A percentile compares a stretch with the other conserved stretches of the same genome.
Evolutionary conservation across 2,888 invertebrate genomes (phyloP).

Genomic region (Andrena hattorfiana): DNA sequence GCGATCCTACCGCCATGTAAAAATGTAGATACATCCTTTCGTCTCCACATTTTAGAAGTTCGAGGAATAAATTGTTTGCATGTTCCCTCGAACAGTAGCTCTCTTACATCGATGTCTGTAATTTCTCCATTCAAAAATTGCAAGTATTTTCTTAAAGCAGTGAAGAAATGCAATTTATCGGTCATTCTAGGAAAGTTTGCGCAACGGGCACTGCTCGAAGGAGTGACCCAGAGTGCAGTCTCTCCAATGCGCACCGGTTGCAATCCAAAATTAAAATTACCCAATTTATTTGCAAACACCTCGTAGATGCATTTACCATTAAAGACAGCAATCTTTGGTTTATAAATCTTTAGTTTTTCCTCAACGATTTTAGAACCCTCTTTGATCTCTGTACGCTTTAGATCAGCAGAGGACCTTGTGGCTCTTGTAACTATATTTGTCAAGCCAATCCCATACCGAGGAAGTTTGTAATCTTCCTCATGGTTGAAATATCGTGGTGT

Average conservation of each 20-base stretch:
- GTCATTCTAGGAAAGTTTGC: slow-evolving; percentile 82
- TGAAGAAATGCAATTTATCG: slow-evolving; percentile 82
- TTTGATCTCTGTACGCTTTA: slow-evolving; percentile 80
- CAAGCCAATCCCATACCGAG: slow-evolving; percentile 79
- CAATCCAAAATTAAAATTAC: slow-evolving; percentile 80
- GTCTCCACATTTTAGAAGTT: slow-evolving; percentile 82
- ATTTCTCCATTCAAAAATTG: slow-evolving; percentile 79
- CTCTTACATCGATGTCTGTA: slow-evolving; percentile 69
- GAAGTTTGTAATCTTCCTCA: slow-evolving; percentile 79
- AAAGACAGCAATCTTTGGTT: slow-evolving; percentile 82
- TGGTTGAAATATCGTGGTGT: slow-evolving; percentile 76
- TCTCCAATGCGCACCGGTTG: slow-evolving; percentile 77
- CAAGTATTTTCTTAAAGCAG: slow-evolving; percentile 79
- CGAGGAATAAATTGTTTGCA: slow-evolving; percentile 77
- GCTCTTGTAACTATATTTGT: slow-evolving; percentile 82
- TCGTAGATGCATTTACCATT: slow-evolving; percentile 84
- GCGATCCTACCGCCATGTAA: slow-evolving; percentile 78
- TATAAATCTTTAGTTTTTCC: slow-evolving; percentile 77
- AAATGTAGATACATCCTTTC: slow-evolving; percentile 79
- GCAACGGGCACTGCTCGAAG: slow-evolving; percentile 83
- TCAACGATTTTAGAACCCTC: slow-evolving; percentile 76
- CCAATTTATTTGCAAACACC: slow-evolving; percentile 76
- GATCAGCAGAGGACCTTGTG: slow-evolving; percentile 81
- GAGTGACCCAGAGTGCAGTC: slow-evolving; percentile 82
- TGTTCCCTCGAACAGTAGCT: slow-evolving; percentile 80